These are phyloP conservation scores for Apamea crenata DNA, from an alignment of 2,888 invertebrate species.

Conservation along the genomic window DNA sequence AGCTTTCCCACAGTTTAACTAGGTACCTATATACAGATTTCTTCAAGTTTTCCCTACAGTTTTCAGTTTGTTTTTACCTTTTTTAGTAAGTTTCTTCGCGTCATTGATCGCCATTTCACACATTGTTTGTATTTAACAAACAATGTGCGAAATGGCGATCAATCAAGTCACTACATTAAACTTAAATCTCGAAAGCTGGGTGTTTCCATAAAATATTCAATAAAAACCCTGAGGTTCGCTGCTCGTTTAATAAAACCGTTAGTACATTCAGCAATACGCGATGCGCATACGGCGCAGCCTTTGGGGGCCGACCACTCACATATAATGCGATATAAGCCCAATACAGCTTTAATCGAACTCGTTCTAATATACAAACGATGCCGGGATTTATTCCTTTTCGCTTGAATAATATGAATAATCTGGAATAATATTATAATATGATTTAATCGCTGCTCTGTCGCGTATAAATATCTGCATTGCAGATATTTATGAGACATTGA, in stretches of 20 bases:
- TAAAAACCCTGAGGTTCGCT: slow-evolving; percentile 4
- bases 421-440: not conserved
- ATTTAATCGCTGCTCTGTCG: not conserved
- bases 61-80: slow-evolving; percentile 3
- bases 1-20: not conserved
- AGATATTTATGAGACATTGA: slow-evolving; percentile 43
- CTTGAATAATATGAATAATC: not conserved
- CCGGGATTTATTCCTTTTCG: slow-evolving; percentile 10
- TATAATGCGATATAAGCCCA: slow-evolving; percentile 1
- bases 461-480: slow-evolving; percentile 4
- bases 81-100: slow-evolving; percentile 1
- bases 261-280: slow-evolving; percentile 28
- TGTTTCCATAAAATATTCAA: not conserved
- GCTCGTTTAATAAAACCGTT: slow-evolving; percentile 48
- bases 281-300: slow-evolving; percentile 20
- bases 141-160: not conserved
- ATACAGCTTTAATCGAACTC: slow-evolving; percentile 15
- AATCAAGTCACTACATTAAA: not conserved
- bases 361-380: not conserved
- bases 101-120: no score
- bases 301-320: not conserved
- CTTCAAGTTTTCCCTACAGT: not conserved
- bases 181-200: not conserved
- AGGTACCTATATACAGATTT: not conserved
- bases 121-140: no score